phyloP scores from a whole-genome alignment of 2,797 vertebrate genomes.

The Cichlasoma orientale region DNA sequence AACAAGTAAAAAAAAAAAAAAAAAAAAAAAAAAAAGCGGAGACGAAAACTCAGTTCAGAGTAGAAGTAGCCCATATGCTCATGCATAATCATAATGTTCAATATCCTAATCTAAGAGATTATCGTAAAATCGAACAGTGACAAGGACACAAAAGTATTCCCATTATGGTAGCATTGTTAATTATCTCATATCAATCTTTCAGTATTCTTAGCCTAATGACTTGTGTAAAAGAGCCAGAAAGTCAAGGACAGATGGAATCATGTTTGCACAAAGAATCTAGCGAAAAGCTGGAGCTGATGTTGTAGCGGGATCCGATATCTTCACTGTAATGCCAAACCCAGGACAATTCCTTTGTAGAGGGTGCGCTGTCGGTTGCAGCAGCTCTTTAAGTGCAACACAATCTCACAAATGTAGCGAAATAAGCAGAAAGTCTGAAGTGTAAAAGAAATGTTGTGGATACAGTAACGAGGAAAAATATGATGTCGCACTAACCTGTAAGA shows the following conservation, averaged over 20 bases:
- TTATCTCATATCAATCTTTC: slow-evolving; percentile 77
- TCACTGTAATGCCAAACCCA: slow-evolving; percentile 12
- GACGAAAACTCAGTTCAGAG: slow-evolving; percentile 52
- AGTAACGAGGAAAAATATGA: not conserved
- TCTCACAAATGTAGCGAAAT: not conserved
- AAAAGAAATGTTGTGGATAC: not conserved
- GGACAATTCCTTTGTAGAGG: not conserved
- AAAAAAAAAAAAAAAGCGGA: slow-evolving; percentile 45
- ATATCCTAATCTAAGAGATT: slow-evolving; percentile 79
- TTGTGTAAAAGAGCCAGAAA: slow-evolving; percentile 62
- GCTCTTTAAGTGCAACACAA: not conserved
- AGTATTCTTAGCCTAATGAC: slow-evolving; percentile 68
- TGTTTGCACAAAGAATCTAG: slow-evolving; percentile 32
- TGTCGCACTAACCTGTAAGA: not conserved
- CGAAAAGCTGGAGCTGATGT: slow-evolving; percentile 31
- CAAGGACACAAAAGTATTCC: slow-evolving; percentile 72
- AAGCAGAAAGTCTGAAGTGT: not conserved
- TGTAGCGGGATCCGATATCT: slow-evolving; percentile 24
- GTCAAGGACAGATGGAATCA: slow-evolving; percentile 70
- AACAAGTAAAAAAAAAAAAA: slow-evolving; percentile 57
- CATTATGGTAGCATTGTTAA: slow-evolving; percentile 64
- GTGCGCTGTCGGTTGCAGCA: not conserved
- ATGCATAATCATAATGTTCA: slow-evolving; percentile 78
- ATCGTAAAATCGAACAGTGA: slow-evolving; percentile 71
- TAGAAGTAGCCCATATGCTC: slow-evolving; percentile 71